Base-by-base conservation (phyloP, 2,113 vertebrate species). In the Bubo scandiacus region DNA sequence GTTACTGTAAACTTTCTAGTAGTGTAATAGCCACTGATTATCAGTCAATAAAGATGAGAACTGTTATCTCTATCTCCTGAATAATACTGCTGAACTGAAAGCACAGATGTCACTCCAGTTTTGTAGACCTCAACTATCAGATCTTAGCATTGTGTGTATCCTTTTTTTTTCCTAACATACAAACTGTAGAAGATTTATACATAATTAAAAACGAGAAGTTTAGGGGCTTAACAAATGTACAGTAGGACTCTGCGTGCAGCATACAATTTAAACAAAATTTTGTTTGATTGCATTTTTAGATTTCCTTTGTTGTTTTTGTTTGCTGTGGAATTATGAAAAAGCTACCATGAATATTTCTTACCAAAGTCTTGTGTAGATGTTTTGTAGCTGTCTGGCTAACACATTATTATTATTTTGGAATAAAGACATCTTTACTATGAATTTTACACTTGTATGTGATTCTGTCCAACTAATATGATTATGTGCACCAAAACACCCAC, bases 381-480 rank as follows among this genome's bases (percentile, higher is more conserved):
- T 99, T 99, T 98, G 95, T 98, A 98, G 98, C 93, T 98, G 97
- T 99, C 97, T 97, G 93, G 95, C 95, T 94, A 96, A 97, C 98
- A 99, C 97, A 98, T 98, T 92, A 97, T 98, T 98, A 98, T 98
- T 99, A 98, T 99, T 99, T 99, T 98, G 98, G 98, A 99, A 99
- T 99, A 98, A 98, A 98, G 89, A 98, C 98, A 98, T 98, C 98
- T 99, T 99, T 99, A 99, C 98, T 99, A 99, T 98, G 89, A 97
- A 84, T 82, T 94, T 85, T 81, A 65, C 15, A 57, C 26, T 70
- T 65, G 47, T 77, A 51, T 67, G 88, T 52, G 74, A 65, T 83
- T 97, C 67, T 96, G 32, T 95, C 91, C 58, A 74, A 88, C 3
- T 58, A 23, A 17, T 32, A 58, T 1, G 10, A 52, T 52, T 61